These are phyloP conservation scores for Drosophila rubida DNA, from an alignment of 2,888 invertebrate genomes.

Conservation along the genomic window DNA sequence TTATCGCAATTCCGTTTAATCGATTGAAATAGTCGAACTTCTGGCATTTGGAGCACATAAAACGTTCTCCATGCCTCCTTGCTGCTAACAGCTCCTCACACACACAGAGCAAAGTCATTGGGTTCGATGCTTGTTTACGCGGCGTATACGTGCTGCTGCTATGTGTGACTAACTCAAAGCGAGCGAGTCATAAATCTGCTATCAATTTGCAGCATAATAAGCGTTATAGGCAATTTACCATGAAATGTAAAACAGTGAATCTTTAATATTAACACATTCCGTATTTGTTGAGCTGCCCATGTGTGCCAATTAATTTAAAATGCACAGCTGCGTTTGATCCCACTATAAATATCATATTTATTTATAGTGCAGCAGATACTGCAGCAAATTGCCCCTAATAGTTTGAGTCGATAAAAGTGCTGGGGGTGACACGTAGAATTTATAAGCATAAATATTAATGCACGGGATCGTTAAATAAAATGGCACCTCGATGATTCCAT, in stretches of 20 bases:
- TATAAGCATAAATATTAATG: conserved; percentile 53
- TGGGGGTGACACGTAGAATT: background rate
- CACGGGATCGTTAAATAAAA: conserved; percentile 40
- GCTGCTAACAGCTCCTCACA: background rate
- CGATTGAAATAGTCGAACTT: conserved; percentile 46
- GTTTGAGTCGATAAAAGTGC: conserved; percentile 1
- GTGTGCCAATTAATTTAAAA: background rate
- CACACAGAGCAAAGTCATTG: conserved; percentile 18
- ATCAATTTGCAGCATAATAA: background rate
- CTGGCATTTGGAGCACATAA: conserved; percentile 31
- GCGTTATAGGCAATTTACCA: background rate
- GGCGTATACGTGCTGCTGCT: conserved; percentile 37
- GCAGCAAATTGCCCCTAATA: background rate
- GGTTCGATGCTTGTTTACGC: conserved; percentile 28
- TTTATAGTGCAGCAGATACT: background rate
- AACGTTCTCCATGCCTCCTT: background rate
- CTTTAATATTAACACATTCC: background rate
- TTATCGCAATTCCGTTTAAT: conserved; percentile 48
- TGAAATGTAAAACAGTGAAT: background rate
- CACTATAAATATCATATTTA: background rate
- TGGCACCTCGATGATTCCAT: conserved; percentile 16
- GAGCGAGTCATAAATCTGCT: background rate
- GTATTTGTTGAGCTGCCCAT: background rate
- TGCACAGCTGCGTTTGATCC: background rate
- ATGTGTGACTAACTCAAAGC: background rate